Conservation (phyloP, 2,797 vertebrate species). For the Tangara arthus region DNA sequence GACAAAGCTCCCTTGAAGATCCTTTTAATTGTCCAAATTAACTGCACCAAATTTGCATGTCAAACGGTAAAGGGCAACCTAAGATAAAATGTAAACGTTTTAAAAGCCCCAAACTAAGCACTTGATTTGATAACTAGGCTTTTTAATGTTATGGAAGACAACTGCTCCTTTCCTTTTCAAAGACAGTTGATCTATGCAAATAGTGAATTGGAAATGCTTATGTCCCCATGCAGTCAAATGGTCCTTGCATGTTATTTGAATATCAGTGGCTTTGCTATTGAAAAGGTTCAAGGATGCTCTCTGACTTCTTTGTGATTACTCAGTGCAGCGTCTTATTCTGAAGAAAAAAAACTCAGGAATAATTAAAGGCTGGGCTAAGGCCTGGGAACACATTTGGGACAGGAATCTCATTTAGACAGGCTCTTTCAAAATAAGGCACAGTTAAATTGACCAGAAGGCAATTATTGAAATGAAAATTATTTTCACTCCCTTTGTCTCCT, state of each 20-base stretch:
- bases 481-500: constrained; percentile 95
- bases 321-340: constrained; percentile 98
- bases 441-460: constrained; percentile 99
- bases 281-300: constrained; percentile 99
- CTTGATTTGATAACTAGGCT: constrained; percentile 90
- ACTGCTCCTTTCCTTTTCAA: constrained; percentile 88
- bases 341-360: constrained; percentile 90
- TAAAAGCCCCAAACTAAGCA: constrained; percentile 87
- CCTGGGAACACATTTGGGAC: constrained; percentile 93
- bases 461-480: constrained; percentile 98
- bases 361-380: constrained; percentile 93
- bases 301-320: constrained; percentile 98
- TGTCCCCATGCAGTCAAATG: constrained; percentile 90
- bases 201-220: constrained; percentile 91
- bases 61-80: constrained; percentile 90
- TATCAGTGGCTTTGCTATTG: constrained; percentile 95
- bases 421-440: constrained; percentile 88
- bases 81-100: constrained; percentile 87
- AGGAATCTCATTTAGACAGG: constrained; percentile 92
- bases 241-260: constrained; percentile 97
- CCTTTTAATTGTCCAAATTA: constrained; percentile 99
- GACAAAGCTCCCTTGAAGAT: constrained; percentile 98
- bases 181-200: constrained; percentile 93
- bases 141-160: constrained; percentile 87
- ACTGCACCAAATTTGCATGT: constrained; percentile 99